Conservation (phyloP, 2,888 invertebrate species). For the Notocelia uddmanniana region DNA sequence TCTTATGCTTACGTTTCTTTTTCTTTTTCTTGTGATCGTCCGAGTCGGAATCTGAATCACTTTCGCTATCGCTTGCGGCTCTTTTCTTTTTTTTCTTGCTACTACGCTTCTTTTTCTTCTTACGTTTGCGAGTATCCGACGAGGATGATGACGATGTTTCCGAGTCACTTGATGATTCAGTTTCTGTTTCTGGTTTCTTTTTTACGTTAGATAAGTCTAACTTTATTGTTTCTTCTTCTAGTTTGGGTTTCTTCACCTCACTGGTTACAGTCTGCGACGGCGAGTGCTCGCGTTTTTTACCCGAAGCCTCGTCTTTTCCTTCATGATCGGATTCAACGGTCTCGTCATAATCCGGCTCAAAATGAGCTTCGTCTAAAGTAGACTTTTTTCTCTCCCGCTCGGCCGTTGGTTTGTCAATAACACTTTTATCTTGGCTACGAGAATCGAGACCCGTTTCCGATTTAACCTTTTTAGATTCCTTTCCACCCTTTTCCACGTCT, state of each 20-base stretch:
- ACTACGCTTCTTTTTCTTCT: conserved; percentile 87
- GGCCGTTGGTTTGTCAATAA: conserved; percentile 52
- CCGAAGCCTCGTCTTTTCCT: conserved; percentile 80
- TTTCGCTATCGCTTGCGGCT: conserved; percentile 87
- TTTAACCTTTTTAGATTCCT: conserved; percentile 59
- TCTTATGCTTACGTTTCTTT: conserved; percentile 89
- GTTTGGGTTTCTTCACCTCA: conserved; percentile 72
- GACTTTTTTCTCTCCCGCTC: conserved; percentile 88
- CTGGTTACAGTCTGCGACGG: conserved; percentile 60
- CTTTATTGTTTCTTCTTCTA: conserved; percentile 78
- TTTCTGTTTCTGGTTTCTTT: conserved; percentile 79
- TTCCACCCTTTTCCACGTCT: conserved; percentile 61
- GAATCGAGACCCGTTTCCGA: conserved; percentile 42
- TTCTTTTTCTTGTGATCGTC: conserved; percentile 89
- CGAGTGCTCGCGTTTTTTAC: conserved; percentile 74
- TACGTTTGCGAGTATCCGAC: conserved; percentile 85
- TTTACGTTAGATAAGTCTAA: conserved; percentile 80
- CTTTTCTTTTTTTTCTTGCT: conserved; percentile 87
- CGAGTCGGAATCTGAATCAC: conserved; percentile 88
- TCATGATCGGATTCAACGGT: conserved; percentile 87
- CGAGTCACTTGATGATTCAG: conserved; percentile 76
- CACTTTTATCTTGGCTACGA: conserved; percentile 58
- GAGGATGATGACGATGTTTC: conserved; percentile 83
- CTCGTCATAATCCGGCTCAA: conserved; percentile 91
- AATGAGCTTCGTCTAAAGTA: conserved; percentile 89